phyloP scores from a whole-genome alignment of 1,140 invertebrate genomes.

The Venturia canescens region DNA sequence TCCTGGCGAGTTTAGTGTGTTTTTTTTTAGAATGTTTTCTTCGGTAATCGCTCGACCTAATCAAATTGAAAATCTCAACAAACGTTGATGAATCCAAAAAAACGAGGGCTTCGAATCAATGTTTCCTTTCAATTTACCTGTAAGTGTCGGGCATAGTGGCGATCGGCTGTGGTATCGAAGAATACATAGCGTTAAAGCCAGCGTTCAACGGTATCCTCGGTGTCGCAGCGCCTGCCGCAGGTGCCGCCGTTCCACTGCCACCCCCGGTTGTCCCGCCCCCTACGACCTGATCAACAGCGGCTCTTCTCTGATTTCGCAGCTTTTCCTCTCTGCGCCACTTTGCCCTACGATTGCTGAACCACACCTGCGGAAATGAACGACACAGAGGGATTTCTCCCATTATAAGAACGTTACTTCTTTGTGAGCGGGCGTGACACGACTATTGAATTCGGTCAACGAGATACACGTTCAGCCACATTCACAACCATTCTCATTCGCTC shows the following conservation, averaged over 20 bases:
- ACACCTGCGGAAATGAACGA: slow-evolving; percentile 84
- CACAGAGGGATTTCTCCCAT: slow-evolving; percentile 30
- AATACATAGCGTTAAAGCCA: slow-evolving; percentile 96
- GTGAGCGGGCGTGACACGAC: slow-evolving; percentile 8
- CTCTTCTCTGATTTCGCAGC: slow-evolving; percentile 90
- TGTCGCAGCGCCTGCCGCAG: slow-evolving; percentile 79
- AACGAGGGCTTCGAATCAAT: not conserved
- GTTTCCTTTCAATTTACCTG: slow-evolving; percentile 81
- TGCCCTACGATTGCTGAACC: slow-evolving; percentile 98
- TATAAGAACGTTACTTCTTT: slow-evolving; percentile 27
- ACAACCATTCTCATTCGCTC: slow-evolving; percentile 19
- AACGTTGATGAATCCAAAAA: too few species aligned
- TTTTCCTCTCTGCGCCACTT: slow-evolving; percentile 99
- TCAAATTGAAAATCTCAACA: too few species aligned
- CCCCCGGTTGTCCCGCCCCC: slow-evolving; percentile 73
- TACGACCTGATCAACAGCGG: slow-evolving; percentile 79
- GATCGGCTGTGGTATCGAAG: slow-evolving; percentile 95
- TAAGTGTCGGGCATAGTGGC: slow-evolving; percentile 95
- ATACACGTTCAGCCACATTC: slow-evolving; percentile 49
- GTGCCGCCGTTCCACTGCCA: slow-evolving; percentile 77
- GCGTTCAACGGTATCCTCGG: slow-evolving; percentile 89
- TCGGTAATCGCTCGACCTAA: too few species aligned
- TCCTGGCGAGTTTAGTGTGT: too few species aligned
- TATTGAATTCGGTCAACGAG: slow-evolving; percentile 25
- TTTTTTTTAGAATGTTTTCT: too few species aligned